Evolutionary conservation across 2,888 invertebrate genomes (phyloP), one percentile per base, ranked within the genome.

Genomic region (Pseudococcus viburni): DNA sequence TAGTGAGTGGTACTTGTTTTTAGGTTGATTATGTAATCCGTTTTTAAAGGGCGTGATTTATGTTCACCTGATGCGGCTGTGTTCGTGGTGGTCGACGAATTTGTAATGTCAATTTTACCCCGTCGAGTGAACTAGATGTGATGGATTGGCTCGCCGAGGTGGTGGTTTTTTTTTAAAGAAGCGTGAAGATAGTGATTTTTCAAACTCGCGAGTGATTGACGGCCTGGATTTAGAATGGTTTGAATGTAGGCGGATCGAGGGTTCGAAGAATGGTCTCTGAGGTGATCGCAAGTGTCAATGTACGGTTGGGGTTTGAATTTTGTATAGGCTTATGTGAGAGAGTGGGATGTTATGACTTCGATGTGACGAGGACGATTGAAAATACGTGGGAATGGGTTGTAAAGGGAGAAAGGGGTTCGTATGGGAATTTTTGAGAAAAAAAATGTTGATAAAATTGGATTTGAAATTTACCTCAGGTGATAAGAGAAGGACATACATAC

Each of bases 11-110:
- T 33, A 33, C 26, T 33, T 33, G 26, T 33, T 33, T 33, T 33
- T 33, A 33, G 26, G 26, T 33, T 33, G 26, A 33, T 33, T 33
- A 33, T 33, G 26, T 33, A 73, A 73, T 73, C 68, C 68, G 68
- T 73, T 26, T 26, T 12, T 33, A 12, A 64, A 73, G 68, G 68
- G 68, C 68, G 68, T 73, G 68, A 73, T 73, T 73, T 33, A 73
- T 73, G 68, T 73, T 33, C 26, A 73, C 68, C 68, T 33, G 68
- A 73, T 73, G 68, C 12, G n/a, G 6, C 11, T 12, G 26, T 1
- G 26, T 33, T 33, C 26, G 26, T 33, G 26, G 26, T 33, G 26
- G 68, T 33, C 68, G 26, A 15, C 68, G 26, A 33, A 33, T 33
- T 33, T 46, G 15, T 6, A 73, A 33, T 73, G 68, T 15, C 68